Base-by-base conservation (phyloP, 37 sponge, comb jelly and placozoan genomes). In the Theonella swinhoei region DNA sequence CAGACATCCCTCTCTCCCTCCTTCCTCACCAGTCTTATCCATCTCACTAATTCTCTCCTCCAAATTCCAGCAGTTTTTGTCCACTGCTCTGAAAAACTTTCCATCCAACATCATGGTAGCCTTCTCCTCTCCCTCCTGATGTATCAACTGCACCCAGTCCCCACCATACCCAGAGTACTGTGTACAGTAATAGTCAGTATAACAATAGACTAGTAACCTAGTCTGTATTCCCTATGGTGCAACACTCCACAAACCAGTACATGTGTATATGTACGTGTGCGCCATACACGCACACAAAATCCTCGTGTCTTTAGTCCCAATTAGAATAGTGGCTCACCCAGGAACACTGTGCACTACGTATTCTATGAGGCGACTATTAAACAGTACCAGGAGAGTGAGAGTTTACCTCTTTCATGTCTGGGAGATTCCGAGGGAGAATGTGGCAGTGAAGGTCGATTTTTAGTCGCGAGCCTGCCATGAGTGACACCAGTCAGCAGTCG, bases 101-200 rank as follows among this genome's bases (percentile, higher is more conserved):
- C 96, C 93, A 62, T 96, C 96, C 61, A 73, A 74, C 84, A 96
- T 88, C 96, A 96, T 96, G 61, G 75, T 87, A 23, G 96, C 93
- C 79, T 93, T 93, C 7, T 91, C 94, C 72, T 89, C 83, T 71
- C 96, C 93, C 83, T 96, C 93, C 37, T 96, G 96, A 41, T 93
- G 91, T 47, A 47, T 47, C 28, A 96, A 83, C 74, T 96, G 96
- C 2, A 96, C 81, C 96, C 96, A 96, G 54, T 47, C 54, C 8
- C 96, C 96, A 24, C 96, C 96, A 72, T 96, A 96, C 20, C 96
- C 96, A 70, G 93, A 96, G 3, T 88, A 70, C 94, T 94, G 38
- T 39, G 39, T 0, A 7, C 36, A 60, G 25, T 20, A 19, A n/a
- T 62, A 60, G 1, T 31, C 9, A 76, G 23, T 37, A 42, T 2